A percentile compares a stretch with the other conserved stretches of the same genome.
These are phyloP conservation scores for Piprites chloris DNA, from an alignment of 2,113 vertebrate species.

Conservation along the genomic window DNA sequence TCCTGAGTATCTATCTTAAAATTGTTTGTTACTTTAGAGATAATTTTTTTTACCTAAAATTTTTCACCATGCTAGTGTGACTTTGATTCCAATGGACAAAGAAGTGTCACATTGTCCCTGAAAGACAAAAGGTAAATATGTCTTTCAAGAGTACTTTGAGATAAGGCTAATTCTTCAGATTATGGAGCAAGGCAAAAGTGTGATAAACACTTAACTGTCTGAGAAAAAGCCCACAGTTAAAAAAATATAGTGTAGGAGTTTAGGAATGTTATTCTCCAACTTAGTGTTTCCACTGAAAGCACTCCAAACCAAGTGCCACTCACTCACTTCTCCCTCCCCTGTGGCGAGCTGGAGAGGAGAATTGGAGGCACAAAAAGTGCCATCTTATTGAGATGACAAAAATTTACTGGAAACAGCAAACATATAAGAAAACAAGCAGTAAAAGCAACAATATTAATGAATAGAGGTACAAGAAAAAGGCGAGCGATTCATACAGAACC, in stretches of 20 bases:
- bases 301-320: neutral
- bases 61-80: neutral
- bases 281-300: neutral
- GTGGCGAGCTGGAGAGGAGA: neutral
- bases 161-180: neutral
- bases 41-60: neutral
- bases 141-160: neutral
- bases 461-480: neutral
- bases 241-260: fast-evolving
- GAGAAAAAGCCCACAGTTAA: neutral
- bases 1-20: neutral
- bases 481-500: neutral
- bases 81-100: neutral
- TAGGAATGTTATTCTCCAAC: neutral
- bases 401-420: neutral
- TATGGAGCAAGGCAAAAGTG: neutral
- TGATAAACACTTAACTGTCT: neutral
- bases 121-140: neutral
- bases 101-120: neutral
- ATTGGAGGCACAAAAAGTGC: neutral
- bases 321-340: neutral
- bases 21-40: neutral
- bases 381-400: neutral
- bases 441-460: neutral
- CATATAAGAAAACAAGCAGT: neutral